phyloP scores from a whole-genome alignment of 2,113 vertebrate species.

The Columba janthina region DNA sequence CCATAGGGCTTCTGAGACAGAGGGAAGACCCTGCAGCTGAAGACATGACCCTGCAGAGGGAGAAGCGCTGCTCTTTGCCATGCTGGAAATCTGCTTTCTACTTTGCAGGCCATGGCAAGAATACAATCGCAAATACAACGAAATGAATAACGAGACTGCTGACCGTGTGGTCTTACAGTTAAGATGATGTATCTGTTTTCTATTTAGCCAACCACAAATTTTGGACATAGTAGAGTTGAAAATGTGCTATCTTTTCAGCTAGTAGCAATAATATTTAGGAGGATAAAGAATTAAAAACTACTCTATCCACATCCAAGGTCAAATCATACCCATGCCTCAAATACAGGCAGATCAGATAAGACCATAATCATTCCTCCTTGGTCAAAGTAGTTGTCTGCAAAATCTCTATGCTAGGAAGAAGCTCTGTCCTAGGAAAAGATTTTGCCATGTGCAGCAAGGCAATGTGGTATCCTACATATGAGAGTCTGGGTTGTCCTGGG shows the following conservation, averaged over 20 bases:
- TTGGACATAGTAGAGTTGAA: neutral
- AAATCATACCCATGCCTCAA: neutral
- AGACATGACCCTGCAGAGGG: neutral
- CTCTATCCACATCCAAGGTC: neutral
- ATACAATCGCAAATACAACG: neutral
- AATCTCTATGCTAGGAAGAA: neutral
- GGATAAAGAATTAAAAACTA: neutral
- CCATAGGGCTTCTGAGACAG: neutral
- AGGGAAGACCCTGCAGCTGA: neutral
- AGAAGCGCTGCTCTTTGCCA: neutral
- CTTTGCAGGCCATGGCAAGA: neutral
- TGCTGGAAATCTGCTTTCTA: neutral
- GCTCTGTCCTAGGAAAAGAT: neutral
- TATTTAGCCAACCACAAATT: neutral
- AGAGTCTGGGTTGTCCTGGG: neutral
- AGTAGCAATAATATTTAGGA: neutral
- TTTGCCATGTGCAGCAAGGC: neutral
- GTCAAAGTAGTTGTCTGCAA: neutral
- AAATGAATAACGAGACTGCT: neutral
- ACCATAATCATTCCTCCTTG: neutral
- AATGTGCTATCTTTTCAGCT: neutral
- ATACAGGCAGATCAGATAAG: neutral
- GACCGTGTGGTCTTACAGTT: neutral
- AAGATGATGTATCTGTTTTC: neutral
- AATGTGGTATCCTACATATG: neutral